Percentiles rank a stretch among this genome's conserved stretches.
These are phyloP conservation scores for Gavialis gangeticus DNA, from an alignment of 2,113 vertebrate genomes.

Conservation along the genomic window DNA sequence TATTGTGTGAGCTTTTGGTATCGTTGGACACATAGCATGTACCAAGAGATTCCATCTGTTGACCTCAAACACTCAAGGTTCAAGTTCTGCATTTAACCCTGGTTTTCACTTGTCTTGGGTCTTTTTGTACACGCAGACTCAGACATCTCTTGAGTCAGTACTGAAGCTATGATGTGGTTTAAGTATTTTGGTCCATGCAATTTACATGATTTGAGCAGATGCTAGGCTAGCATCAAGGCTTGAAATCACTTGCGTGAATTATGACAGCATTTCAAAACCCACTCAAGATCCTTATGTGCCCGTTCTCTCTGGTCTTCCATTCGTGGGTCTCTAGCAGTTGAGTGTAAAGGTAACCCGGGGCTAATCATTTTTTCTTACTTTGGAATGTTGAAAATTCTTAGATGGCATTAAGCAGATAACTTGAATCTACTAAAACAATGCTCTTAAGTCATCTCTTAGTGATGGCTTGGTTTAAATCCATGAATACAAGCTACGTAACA, in stretches of 20 bases:
- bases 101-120: neutral
- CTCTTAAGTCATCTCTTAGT: neutral
- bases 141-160: neutral
- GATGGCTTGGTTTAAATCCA: neutral
- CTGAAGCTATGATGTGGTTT: neutral
- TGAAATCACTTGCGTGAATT: neutral
- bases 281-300: neutral
- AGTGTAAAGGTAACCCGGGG: neutral
- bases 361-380: neutral
- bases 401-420: neutral
- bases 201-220: neutral
- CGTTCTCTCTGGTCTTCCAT: neutral
- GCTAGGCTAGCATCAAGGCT: neutral
- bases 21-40: fast-evolving
- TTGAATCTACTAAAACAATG: neutral
- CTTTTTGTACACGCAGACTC: neutral
- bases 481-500: neutral
- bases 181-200: neutral
- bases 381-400: neutral
- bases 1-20: slow-evolving; percentile 1
- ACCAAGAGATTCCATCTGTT: slow-evolving; percentile 23
- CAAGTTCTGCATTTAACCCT: slow-evolving; percentile 34
- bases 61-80: neutral
- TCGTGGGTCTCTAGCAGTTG: neutral
- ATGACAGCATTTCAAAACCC: neutral